Percentiles rank a stretch among this genome's conserved stretches.
Conservation (phyloP, 1,140 invertebrate species). For the Popillia japonica region DNA sequence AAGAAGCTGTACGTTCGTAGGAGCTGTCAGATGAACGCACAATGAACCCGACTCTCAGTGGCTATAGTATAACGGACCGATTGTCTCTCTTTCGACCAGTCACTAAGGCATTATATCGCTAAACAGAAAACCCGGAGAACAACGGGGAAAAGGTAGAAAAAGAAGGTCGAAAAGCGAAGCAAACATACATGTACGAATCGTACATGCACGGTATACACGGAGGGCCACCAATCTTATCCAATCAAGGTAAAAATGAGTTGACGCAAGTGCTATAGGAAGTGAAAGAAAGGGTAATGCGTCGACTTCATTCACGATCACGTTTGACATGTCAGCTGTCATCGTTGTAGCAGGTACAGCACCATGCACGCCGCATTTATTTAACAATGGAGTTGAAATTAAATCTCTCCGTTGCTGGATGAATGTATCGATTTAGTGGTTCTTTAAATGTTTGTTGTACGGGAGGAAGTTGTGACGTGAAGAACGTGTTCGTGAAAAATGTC, state of each 20-base stretch:
- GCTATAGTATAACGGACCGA: constrained; percentile 34
- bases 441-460: no score
- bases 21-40: background rate
- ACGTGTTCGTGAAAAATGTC: background rate
- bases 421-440: background rate
- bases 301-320: constrained; percentile 30
- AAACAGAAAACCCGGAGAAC: no score
- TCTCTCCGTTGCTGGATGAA: background rate
- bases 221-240: background rate
- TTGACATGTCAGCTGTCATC: constrained; percentile 28
- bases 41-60: constrained; percentile 25
- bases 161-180: background rate
- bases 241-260: constrained; percentile 20
- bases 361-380: background rate
- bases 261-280: background rate
- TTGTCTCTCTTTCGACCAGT: constrained; percentile 31
- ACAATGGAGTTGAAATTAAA: background rate
- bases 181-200: background rate
- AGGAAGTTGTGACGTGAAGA: background rate
- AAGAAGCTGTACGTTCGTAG: background rate
- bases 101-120: background rate
- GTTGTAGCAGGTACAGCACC: background rate
- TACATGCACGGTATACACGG: background rate
- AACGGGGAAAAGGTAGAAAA: no score
- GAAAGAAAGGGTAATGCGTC: constrained; percentile 11